Percentiles rank a stretch among this genome's conserved stretches.
These are phyloP conservation scores for Microctenopoma lineatum DNA, from an alignment of 2,797 vertebrate genomes.

Conservation along the genomic window DNA sequence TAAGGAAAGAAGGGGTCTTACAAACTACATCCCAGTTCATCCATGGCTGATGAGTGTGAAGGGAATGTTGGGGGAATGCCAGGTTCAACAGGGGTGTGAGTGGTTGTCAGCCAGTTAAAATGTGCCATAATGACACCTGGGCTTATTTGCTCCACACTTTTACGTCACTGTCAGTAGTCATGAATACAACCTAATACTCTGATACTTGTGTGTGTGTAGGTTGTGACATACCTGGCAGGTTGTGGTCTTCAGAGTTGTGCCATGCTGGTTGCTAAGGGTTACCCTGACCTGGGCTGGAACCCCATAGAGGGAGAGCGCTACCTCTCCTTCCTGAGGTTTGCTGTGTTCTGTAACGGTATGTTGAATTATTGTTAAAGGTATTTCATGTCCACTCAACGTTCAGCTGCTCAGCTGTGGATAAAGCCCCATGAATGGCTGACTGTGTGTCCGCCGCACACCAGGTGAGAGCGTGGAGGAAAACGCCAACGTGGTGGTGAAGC, in stretches of 20 bases:
- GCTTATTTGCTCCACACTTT: too few species aligned
- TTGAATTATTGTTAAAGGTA: conserved; percentile 2
- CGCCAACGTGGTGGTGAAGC: conserved; percentile 97
- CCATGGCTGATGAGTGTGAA: too few species aligned
- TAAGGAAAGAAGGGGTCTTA: too few species aligned
- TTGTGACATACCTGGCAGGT: conserved; percentile 95
- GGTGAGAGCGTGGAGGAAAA: conserved; percentile 99
- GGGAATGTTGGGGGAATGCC: too few species aligned
- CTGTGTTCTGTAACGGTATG: conserved; percentile 96
- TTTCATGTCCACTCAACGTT: neutral
- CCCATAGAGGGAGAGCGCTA: conserved; percentile 98
- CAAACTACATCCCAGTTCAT: too few species aligned
- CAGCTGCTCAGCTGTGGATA: neutral
- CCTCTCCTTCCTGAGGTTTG: conserved; percentile 96
- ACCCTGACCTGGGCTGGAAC: conserved; percentile 98
- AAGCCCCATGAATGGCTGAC: neutral
- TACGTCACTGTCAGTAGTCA: conserved; percentile 6
- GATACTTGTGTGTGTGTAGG: conserved; percentile 79
- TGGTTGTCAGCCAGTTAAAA: too few species aligned
- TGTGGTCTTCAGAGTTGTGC: conserved; percentile 97
- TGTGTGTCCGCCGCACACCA: conserved; percentile 55
- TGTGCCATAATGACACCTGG: too few species aligned
- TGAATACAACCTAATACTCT: conserved; percentile 30
- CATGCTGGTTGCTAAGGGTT: conserved; percentile 93
- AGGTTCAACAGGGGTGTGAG: too few species aligned